Base-by-base conservation (phyloP, 2,888 invertebrate genomes). In the Acrobasis consociella region DNA sequence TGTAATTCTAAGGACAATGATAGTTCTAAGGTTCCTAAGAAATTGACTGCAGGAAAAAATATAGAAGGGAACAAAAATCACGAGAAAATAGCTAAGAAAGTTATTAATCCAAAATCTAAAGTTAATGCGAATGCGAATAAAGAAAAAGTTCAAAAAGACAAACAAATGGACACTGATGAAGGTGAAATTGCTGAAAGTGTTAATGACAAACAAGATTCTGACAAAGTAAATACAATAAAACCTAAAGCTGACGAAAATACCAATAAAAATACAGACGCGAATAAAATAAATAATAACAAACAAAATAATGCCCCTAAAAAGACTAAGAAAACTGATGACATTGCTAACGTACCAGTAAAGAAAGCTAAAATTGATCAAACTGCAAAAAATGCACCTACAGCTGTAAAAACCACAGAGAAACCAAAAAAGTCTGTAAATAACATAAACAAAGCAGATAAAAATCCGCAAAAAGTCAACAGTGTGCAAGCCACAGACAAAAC, bases 321-420 rank as follows among this genome's bases (percentile, higher is more conserved):
- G 17, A 17, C 22, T 13, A 56, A 56, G n/a, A 56, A 22, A 17
- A 17, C 42, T 17, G 46, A 56, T 46, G 22, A 56, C 11, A 46
- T 42, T 10, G 42, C 56, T 16, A 42, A 42, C 13, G 13, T 56
- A 42, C 56, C 59, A 1, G 49, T 16, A 11, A 59, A 59, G 11
- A 59, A 38, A 38, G 8, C 49, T 16, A 49, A 50, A 60, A 70
- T 62, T 56, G 42, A 58, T 5, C 69, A 67, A 64, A 67, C 65
- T 61, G 13, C 11, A 17, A 62, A 62, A 15, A 68, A 68, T 31
- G 17, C 17, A 37, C 15, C 37, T 8, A 60, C 66, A 10, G 55
- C 60, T 7, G 65, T 66, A 10, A 69, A 67, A 50, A 67, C 60
- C n/a, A 52, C 13, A 31, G 62, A 64, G 62, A 68, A 62, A 59